A percentile compares a stretch with the other conserved stretches of the same genome.
phyloP scores from a whole-genome alignment of 2,113 vertebrate species.

The Lepisosteus osseus region DNA sequence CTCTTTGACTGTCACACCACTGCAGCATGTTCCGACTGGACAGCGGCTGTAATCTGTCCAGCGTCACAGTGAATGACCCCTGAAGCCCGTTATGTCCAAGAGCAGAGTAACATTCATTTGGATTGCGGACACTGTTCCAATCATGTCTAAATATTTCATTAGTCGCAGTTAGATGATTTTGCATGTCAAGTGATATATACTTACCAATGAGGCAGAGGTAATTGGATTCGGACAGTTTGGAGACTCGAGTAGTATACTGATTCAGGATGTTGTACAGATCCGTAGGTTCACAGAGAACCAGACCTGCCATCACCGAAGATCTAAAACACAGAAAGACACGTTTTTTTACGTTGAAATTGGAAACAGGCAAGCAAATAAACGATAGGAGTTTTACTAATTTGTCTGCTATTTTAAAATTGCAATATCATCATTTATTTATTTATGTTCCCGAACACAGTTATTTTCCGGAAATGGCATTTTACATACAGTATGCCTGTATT shows the following conservation, averaged over 20 bases:
- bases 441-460: too few relatives aligned
- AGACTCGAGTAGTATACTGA: conserved; percentile 47
- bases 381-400: too few relatives aligned
- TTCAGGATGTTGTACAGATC: conserved; percentile 81
- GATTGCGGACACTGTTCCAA: background rate
- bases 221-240: conserved; percentile 69
- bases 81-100: background rate
- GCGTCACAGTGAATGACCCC: too few relatives aligned
- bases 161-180: background rate
- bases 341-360: too few relatives aligned
- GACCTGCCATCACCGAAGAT: conserved; percentile 52
- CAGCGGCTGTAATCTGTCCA: too few relatives aligned
- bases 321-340: background rate
- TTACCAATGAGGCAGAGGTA: conserved; percentile 81
- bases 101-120: background rate
- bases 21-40: background rate
- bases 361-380: too few relatives aligned
- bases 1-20: background rate
- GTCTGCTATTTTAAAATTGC: too few relatives aligned
- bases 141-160: background rate
- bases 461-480: too few relatives aligned
- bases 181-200: conserved; percentile 19
- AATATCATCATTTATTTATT: too few relatives aligned
- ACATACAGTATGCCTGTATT: too few relatives aligned
- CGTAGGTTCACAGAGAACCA: conserved; percentile 64